Base-by-base conservation (phyloP, 2,888 invertebrate species). In the Pheosia gnoma region DNA sequence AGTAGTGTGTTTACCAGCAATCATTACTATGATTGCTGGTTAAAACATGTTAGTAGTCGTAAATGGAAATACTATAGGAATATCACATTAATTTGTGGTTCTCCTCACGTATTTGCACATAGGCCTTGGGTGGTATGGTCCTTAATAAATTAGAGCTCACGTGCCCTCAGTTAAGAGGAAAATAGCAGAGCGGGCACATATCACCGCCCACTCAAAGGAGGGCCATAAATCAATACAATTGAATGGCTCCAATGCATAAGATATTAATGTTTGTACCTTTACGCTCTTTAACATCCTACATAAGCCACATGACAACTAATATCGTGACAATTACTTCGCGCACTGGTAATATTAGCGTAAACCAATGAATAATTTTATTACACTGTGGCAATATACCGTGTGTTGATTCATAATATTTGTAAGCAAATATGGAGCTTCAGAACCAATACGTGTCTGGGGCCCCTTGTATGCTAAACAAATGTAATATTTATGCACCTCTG, bases 391-490 rank as follows among this genome's bases (percentile, higher is more conserved):
- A 9, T 38, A 45, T 25, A 41, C 51, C 52, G 58, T 11, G 59
- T 64, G 68, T 74, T 65, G 68, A 67, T 61, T 64, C 71, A 57
- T 67, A 59, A 58, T 61, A 60, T 63, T 56, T 57, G 60, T 43
- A 68, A 60, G 58, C 39, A 59, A 58, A 66, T 63, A 37, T 55
- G 54, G 37, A 79, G 71, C 79, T 75, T 71, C 78, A 75, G 67
- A 67, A 75, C 79, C 80, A 80, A 81, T 83, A 84, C 80, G 70
- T 82, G 79, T 81, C 78, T 68, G 70, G 69, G 74, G 75, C 77
- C 81, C 77, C 78, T 80, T 80, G 81, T 84, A 87, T 85, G 84
- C 82, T 82, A 86, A 89, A 83, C 82, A 85, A 89, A 90, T 85
- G 81, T 79, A 75, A 82, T 86, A 88, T 89, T 89, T 88, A 90